These are phyloP conservation scores for Boloria selene DNA, from an alignment of 2,888 invertebrate genomes.

Conservation along the genomic window DNA sequence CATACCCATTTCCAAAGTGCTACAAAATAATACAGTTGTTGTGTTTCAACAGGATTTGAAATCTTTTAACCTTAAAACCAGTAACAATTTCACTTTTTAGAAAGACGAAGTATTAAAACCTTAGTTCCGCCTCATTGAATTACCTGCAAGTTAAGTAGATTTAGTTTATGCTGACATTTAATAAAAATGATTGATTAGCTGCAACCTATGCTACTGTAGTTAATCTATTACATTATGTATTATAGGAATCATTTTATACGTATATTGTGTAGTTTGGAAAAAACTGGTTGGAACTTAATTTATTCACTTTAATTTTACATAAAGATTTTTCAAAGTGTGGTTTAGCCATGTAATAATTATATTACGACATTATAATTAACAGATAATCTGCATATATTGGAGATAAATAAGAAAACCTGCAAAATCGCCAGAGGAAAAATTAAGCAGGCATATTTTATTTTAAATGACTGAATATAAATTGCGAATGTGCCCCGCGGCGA, in stretches of 20 bases:
- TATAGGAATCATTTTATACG: neutral
- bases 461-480: neutral
- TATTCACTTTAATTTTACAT: slow-evolving; percentile 6
- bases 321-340: neutral
- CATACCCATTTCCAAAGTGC: too few relatives aligned
- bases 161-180: slow-evolving; percentile 15
- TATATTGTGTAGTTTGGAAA: slow-evolving; percentile 1
- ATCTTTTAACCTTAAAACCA: slow-evolving; percentile 3
- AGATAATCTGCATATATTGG: neutral
- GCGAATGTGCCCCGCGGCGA: slow-evolving; percentile 11
- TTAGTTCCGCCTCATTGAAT: slow-evolving; percentile 24
- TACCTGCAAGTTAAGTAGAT: slow-evolving; percentile 12
- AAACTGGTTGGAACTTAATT: slow-evolving; percentile 11
- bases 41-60: neutral
- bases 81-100: slow-evolving; percentile 22
- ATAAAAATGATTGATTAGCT: slow-evolving; percentile 6
- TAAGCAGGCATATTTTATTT: too few relatives aligned
- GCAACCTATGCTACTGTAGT: slow-evolving; percentile 6
- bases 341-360: slow-evolving; percentile 3
- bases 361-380: slow-evolving; percentile 1
- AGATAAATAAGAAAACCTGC: neutral
- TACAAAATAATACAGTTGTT: neutral
- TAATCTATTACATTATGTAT: neutral
- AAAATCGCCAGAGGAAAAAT: too few relatives aligned
- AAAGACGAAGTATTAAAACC: slow-evolving; percentile 21